Evolutionary conservation across 1,140 invertebrate species (phyloP).

Genomic region (Papilio machaon): DNA sequence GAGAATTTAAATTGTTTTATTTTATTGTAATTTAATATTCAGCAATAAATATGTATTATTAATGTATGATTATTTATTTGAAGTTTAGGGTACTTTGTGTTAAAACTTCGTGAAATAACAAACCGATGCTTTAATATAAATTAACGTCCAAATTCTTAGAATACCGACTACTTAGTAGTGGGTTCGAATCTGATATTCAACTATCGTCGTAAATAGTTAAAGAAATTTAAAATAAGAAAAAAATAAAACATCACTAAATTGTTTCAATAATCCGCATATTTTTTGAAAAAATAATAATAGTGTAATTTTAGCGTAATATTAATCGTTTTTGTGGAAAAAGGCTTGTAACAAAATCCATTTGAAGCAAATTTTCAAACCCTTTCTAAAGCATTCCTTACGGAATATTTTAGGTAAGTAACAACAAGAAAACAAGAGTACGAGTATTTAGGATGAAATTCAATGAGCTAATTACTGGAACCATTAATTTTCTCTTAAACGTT

Average conservation of each 20-base stretch:
- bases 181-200: no score
- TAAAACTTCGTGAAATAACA: neutral
- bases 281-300: no score
- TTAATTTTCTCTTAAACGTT: slow-evolving; percentile 12
- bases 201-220: no score
- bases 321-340: neutral
- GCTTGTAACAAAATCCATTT: neutral
- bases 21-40: neutral
- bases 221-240: no score
- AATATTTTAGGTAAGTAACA: neutral
- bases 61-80: neutral
- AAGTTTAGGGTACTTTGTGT: neutral
- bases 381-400: neutral
- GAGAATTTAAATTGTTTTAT: neutral
- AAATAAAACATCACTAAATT: no score
- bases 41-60: neutral
- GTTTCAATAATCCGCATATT: no score
- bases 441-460: slow-evolving; percentile 8
- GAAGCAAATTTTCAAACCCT: neutral
- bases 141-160: no score
- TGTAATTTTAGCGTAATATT: no score
- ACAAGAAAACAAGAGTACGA: neutral
- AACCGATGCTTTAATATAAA: no score
- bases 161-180: no score
- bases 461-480: slow-evolving; percentile 8